phyloP scores from a whole-genome alignment of 2,797 vertebrate genomes.

The Sebastes glaucus region DNA sequence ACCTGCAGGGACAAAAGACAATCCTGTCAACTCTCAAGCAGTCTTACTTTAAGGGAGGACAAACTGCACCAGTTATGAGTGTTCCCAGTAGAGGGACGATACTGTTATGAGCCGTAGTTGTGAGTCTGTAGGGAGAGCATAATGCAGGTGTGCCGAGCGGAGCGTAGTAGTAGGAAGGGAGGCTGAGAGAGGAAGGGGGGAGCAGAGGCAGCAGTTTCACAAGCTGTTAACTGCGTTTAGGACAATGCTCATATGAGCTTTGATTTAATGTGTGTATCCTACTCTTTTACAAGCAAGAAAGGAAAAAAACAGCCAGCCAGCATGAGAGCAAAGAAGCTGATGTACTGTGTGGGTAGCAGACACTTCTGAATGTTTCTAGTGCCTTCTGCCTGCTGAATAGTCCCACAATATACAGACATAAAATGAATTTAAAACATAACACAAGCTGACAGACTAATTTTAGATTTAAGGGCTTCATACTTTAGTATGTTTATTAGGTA shows the following conservation, averaged over 20 bases:
- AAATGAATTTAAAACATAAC: slow-evolving; percentile 7
- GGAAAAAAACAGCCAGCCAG: slow-evolving; percentile 10
- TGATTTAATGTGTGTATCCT: slow-evolving; percentile 47
- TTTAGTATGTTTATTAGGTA: neutral
- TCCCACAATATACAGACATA: slow-evolving; percentile 10
- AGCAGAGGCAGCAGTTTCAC: slow-evolving; percentile 44
- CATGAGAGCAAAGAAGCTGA: slow-evolving; percentile 4
- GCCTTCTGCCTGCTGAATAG: slow-evolving; percentile 19
- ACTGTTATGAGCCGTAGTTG: slow-evolving; percentile 24
- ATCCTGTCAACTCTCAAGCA: slow-evolving; percentile 57
- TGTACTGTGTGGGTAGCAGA: slow-evolving; percentile 48
- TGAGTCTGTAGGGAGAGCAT: slow-evolving; percentile 29
- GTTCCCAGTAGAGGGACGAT: slow-evolving; percentile 20
- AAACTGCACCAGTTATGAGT: slow-evolving; percentile 34
- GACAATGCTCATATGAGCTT: slow-evolving; percentile 37
- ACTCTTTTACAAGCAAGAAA: slow-evolving; percentile 39
- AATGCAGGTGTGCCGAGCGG: slow-evolving; percentile 25
- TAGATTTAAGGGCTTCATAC: neutral
- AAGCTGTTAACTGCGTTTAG: slow-evolving; percentile 51
- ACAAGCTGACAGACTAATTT: neutral
- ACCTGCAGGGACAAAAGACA: slow-evolving; percentile 58
- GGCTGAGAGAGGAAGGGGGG: neutral
- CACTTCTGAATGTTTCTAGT: slow-evolving; percentile 33
- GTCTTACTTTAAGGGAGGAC: slow-evolving; percentile 46
- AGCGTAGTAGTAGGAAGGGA: neutral